Evolutionary conservation across 1,140 invertebrate species (phyloP).

Genomic region (Sitophilus oryzae): DNA sequence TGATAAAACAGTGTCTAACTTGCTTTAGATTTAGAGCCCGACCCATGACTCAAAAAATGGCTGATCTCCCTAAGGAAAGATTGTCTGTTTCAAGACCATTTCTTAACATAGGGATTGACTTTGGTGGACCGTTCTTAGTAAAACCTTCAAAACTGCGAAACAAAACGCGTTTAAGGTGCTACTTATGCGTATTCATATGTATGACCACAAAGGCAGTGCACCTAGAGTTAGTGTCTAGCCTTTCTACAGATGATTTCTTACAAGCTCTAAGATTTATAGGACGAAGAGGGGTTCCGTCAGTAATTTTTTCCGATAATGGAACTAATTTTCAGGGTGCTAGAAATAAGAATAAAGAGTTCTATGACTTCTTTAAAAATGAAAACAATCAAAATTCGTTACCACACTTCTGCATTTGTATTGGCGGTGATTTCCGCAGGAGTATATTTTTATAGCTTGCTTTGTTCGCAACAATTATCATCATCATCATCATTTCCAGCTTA

Average conservation of each 20-base stretch:
- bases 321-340: constrained; percentile 28
- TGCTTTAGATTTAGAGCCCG: constrained; percentile 12
- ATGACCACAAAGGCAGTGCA: constrained; percentile 20
- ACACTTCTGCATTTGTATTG: no score
- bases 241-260: constrained; percentile 14
- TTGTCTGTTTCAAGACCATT: constrained; percentile 30
- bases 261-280: constrained; percentile 14
- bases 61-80: constrained; percentile 30
- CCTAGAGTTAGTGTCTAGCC: constrained; percentile 11
- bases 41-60: constrained; percentile 2
- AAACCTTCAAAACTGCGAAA: constrained; percentile 1
- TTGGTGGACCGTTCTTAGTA: constrained; percentile 34
- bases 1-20: constrained; percentile 5
- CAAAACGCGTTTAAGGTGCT: constrained; percentile 4
- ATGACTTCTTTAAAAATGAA: neutral
- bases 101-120: constrained; percentile 33
- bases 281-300: constrained; percentile 5
- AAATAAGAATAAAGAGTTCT: constrained; percentile 14
- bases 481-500: no score
- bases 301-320: constrained; percentile 21
- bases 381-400: neutral
- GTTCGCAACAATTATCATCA: no score
- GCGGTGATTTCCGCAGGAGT: no score
- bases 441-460: no score
- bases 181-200: constrained; percentile 16